phyloP scores from a whole-genome alignment of 2,113 vertebrate genomes.

The Prionailurus bengalensis region DNA sequence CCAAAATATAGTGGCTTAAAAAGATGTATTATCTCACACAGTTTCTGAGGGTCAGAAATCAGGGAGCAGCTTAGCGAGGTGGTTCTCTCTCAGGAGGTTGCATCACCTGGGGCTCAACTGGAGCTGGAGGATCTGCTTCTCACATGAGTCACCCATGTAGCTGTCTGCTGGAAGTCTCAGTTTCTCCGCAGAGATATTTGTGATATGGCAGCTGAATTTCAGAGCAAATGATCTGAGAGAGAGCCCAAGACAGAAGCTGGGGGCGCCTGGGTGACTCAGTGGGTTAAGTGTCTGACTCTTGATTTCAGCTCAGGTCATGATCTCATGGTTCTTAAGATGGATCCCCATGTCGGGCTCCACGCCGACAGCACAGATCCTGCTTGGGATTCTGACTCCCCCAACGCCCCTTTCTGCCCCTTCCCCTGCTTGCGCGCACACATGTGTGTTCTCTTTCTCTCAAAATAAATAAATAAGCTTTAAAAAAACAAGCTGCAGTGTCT shows the following conservation, averaged over 20 bases:
- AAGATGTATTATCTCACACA: constrained; percentile 7
- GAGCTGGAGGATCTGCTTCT: not conserved
- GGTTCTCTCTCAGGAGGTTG: not conserved
- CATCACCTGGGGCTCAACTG: not conserved
- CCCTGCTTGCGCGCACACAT: too few species aligned
- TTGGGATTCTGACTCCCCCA: too few species aligned
- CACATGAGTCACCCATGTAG: not conserved
- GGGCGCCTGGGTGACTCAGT: too few species aligned
- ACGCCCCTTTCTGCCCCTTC: too few species aligned
- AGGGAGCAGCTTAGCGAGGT: not conserved
- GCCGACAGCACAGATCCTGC: too few species aligned
- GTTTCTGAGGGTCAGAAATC: constrained; percentile 17
- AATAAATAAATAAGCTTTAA: too few species aligned
- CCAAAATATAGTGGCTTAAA: not conserved
- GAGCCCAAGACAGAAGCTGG: not conserved
- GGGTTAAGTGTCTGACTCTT: too few species aligned
- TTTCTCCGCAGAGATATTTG: constrained; percentile 50
- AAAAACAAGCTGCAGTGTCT: not conserved
- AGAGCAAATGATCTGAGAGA: not conserved
- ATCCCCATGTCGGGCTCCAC: too few species aligned
- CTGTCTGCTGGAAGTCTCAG: constrained; percentile 37
- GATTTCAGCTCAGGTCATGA: too few species aligned
- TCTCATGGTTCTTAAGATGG: too few species aligned
- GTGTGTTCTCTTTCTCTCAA: too few species aligned
- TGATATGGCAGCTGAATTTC: not conserved